Conservation (phyloP, 2,113 vertebrate genomes). For the Neotragus pygmaeus region DNA sequence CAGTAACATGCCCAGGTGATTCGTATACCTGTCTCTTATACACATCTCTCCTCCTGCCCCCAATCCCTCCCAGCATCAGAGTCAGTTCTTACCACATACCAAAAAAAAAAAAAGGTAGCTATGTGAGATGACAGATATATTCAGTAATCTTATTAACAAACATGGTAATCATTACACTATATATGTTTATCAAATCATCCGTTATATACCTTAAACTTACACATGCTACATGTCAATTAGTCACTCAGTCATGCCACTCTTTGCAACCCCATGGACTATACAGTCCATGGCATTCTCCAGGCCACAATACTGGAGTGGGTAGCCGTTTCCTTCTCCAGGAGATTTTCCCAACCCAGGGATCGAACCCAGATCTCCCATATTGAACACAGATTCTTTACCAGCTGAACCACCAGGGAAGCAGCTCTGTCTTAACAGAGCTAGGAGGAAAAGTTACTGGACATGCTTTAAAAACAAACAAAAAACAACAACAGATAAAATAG, state of each 20-base stretch:
- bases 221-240: not conserved
- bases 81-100: not conserved
- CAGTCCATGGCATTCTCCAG: not conserved
- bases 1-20: too few species aligned
- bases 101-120: not conserved
- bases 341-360: not conserved
- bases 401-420: not conserved
- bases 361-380: not conserved
- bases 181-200: not conserved
- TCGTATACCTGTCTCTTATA: too few species aligned
- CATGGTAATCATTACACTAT: not conserved
- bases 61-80: too few species aligned
- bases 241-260: not conserved
- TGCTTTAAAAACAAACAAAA: not conserved
- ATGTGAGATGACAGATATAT: not conserved
- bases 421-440: not conserved
- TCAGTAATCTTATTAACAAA: not conserved
- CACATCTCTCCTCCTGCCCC: too few species aligned
- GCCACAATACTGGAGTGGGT: not conserved
- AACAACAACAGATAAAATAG: not conserved
- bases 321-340: not conserved
- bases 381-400: not conserved
- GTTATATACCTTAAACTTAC: not conserved
- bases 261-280: not conserved
- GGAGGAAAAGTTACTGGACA: not conserved